A percentile compares a stretch with the other conserved stretches of the same genome.
phyloP scores from a whole-genome alignment of 2,797 vertebrate species.

The Sebastes trivittatus region DNA sequence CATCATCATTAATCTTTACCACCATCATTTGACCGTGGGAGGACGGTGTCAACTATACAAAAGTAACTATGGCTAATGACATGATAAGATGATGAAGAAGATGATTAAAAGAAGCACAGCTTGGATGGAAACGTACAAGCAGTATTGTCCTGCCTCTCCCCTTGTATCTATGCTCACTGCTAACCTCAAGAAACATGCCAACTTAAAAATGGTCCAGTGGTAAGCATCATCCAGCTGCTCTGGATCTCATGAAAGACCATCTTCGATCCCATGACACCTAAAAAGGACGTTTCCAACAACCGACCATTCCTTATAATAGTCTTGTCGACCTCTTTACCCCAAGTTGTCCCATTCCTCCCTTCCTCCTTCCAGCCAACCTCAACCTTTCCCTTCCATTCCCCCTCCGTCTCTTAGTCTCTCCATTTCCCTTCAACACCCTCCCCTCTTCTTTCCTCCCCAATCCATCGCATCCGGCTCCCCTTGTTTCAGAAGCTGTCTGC shows the following conservation, averaged over 20 bases:
- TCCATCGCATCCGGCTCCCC: constrained; percentile 17
- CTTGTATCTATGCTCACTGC: background rate
- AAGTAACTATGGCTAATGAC: constrained; percentile 40
- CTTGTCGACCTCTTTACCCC: constrained; percentile 5
- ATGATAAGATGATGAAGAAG: constrained; percentile 22
- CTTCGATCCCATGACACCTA: background rate
- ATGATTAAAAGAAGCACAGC: constrained; percentile 25
- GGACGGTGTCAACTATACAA: constrained; percentile 45
- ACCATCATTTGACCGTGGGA: constrained; percentile 42
- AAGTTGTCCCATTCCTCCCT: background rate
- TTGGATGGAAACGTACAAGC: background rate
- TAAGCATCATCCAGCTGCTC: background rate
- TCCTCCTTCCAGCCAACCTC: constrained; percentile 11
- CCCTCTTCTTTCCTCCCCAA: constrained; percentile 3
- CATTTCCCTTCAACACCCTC: constrained; percentile 14
- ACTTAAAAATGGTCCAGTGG: background rate
- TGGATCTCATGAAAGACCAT: background rate
- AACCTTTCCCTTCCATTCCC: background rate
- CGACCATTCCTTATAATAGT: constrained; percentile 24
- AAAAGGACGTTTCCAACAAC: background rate
- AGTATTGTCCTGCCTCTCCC: background rate
- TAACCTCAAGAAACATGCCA: constrained; percentile 7
- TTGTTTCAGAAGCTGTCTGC: constrained; percentile 55
- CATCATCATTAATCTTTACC: constrained; percentile 49
- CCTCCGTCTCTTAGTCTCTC: background rate